Conservation (phyloP, 2,888 invertebrate genomes). For the Heteromurus nitidus region DNA sequence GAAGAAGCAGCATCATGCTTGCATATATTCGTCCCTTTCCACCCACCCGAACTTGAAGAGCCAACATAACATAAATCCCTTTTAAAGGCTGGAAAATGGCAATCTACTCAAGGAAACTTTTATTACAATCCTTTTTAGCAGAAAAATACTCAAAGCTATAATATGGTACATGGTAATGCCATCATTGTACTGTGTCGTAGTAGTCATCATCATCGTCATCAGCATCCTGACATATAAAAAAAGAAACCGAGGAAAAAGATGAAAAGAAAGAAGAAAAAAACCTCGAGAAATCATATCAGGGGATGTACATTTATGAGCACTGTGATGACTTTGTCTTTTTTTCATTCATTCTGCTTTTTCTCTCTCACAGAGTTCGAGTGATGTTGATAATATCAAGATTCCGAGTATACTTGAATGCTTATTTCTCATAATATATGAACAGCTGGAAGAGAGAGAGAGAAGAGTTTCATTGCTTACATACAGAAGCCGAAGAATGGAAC, state of each 20-base stretch:
- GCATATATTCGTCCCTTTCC: slow-evolving; percentile 1
- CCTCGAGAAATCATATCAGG: slow-evolving; percentile 33
- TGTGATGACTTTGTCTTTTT: slow-evolving; percentile 58
- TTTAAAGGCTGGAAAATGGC: slow-evolving; percentile 57
- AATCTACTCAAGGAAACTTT: slow-evolving; percentile 58
- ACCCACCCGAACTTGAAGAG: slow-evolving; percentile 45
- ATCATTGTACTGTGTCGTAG: slow-evolving; percentile 51
- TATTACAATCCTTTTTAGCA: slow-evolving; percentile 53
- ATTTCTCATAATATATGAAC: too few relatives aligned
- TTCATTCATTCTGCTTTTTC: slow-evolving; percentile 27
- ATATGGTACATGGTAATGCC: slow-evolving; percentile 12
- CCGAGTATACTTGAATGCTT: not conserved
- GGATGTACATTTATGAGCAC: slow-evolving; percentile 48
- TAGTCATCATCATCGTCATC: slow-evolving; percentile 34
- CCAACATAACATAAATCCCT: slow-evolving; percentile 52
- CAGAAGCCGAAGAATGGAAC: not conserved
- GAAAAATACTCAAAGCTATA: slow-evolving; percentile 33
- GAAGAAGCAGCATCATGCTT: too few relatives aligned
- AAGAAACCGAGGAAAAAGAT: slow-evolving; percentile 5
- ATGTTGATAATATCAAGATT: slow-evolving; percentile 4
- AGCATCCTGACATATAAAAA: slow-evolving; percentile 48
- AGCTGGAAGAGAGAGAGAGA: too few relatives aligned
- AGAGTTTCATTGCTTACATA: too few relatives aligned
- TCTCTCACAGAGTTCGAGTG: not conserved
- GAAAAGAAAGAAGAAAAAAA: slow-evolving; percentile 41